Conservation (phyloP, 1,140 invertebrate species). For the Maniola jurtina region DNA sequence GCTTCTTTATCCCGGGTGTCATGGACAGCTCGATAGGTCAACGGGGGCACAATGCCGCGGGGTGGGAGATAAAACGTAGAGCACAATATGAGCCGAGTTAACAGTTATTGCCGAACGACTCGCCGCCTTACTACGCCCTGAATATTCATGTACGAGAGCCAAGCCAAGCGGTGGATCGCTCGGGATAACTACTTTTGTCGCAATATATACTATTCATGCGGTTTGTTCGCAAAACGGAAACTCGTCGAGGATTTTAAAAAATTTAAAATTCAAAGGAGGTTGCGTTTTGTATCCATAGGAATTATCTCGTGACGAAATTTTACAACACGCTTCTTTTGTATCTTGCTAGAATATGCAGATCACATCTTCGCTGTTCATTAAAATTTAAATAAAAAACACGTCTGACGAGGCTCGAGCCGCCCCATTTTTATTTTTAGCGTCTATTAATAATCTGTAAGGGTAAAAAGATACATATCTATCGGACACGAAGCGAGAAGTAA, state of each 20-base stretch:
- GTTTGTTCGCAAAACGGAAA: constrained; percentile 37
- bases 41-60: constrained; percentile 42
- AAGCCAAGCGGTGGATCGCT: constrained; percentile 47
- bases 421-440: background rate
- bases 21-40: constrained; percentile 31
- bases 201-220: constrained; percentile 48
- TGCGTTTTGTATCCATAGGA: constrained; percentile 15
- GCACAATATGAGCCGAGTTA: constrained; percentile 64
- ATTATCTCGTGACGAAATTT: constrained; percentile 9
- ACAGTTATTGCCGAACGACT: constrained; percentile 68
- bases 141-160: constrained; percentile 65
- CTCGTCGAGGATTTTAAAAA: constrained; percentile 25
- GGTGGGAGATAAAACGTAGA: constrained; percentile 43
- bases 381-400: constrained; percentile 7
- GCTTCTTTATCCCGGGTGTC: constrained; percentile 18
- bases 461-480: background rate
- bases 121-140: constrained; percentile 51
- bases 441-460: background rate
- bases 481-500: too few species aligned
- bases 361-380: constrained; percentile 3
- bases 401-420: background rate
- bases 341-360: background rate
- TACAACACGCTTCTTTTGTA: constrained; percentile 3
- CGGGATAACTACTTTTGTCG: constrained; percentile 51
- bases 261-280: constrained; percentile 21